Evolutionary conservation across 1,140 invertebrate genomes (phyloP).

Genomic region (Melipona quadrifasciata): DNA sequence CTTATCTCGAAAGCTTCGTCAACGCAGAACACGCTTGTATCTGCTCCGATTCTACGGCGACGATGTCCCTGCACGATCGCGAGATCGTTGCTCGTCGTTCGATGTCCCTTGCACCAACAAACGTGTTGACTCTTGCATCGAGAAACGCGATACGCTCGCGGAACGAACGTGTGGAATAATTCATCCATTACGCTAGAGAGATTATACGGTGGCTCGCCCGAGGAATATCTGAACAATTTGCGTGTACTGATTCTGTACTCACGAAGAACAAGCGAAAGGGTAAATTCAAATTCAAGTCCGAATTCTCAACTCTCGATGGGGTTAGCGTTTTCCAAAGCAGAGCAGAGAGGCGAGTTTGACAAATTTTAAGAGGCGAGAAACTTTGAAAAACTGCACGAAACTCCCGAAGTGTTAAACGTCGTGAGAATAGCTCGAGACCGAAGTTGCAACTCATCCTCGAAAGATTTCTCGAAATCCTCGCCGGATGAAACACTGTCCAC

Average conservation of each 20-base stretch:
- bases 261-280: no score
- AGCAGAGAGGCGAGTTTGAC: no score
- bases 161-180: neutral
- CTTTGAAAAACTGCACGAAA: no score
- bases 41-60: neutral
- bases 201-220: neutral
- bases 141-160: neutral
- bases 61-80: neutral
- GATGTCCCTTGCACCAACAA: no score
- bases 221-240: neutral
- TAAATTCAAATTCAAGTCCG: no score
- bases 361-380: no score
- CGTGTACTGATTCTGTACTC: no score
- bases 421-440: neutral
- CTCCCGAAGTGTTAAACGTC: no score
- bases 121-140: no score
- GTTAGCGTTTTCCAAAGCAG: no score
- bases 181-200: neutral
- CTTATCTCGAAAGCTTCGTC: slow-evolving; percentile 53
- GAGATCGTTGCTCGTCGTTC: neutral
- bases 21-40: slow-evolving; percentile 10
- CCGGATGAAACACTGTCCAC: neutral
- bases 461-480: neutral
- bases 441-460: neutral
- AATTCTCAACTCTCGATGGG: no score